Evolutionary conservation across 2,113 vertebrate genomes (phyloP).

Genomic region (Brienomyrus brachyistius): DNA sequence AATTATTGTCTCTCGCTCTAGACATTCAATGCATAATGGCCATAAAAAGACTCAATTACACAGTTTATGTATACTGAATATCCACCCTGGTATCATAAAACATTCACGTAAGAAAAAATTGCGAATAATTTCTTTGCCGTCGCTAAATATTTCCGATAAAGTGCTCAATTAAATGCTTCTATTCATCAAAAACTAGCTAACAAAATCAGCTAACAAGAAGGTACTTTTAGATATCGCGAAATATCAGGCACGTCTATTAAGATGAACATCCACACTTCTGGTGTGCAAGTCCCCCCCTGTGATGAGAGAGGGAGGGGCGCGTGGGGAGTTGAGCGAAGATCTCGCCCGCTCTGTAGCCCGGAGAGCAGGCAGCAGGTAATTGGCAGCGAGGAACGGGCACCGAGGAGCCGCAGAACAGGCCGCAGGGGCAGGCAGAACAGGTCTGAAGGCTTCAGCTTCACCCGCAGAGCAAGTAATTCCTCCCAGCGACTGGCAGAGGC

Average conservation of each 20-base stretch:
- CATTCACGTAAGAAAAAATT: background rate
- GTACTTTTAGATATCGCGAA: background rate
- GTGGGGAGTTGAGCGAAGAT: slow-evolving; percentile 3
- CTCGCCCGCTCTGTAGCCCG: slow-evolving; percentile 35
- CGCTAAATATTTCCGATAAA: background rate
- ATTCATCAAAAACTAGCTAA: background rate
- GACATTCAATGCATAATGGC: background rate
- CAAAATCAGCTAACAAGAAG: background rate
- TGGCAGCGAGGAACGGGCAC: slow-evolving; percentile 55
- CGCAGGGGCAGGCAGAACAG: slow-evolving; percentile 57
- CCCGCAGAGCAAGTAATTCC: slow-evolving; percentile 58
- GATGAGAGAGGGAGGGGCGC: background rate
- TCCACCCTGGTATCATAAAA: background rate
- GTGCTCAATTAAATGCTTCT: background rate
- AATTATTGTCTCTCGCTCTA: background rate
- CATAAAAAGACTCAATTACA: background rate
- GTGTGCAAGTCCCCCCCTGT: background rate
- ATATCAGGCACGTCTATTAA: background rate
- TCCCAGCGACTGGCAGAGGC: slow-evolving; percentile 56
- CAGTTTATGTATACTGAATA: background rate
- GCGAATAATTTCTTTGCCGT: no score
- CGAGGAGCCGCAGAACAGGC: slow-evolving; percentile 46
- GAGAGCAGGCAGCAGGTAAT: slow-evolving; percentile 39
- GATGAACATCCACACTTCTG: background rate
- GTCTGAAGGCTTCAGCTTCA: slow-evolving; percentile 53